Percentiles rank a stretch among this genome's conserved stretches.
Conservation (phyloP, 2,888 invertebrate genomes). For the Parthenolecanium corni region DNA sequence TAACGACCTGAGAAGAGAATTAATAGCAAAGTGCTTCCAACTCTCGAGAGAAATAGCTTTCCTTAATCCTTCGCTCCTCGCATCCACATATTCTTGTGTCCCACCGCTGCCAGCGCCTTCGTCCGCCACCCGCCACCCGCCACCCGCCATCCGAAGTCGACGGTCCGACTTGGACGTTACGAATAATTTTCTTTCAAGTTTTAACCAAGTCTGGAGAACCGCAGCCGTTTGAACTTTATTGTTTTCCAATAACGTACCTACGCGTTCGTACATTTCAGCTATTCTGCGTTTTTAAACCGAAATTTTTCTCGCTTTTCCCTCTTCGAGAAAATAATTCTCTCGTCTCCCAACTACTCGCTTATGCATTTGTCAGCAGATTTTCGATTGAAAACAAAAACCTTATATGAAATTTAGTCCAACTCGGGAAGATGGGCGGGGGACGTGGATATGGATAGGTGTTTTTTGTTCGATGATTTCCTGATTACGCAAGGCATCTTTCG, state of each 20-base stretch:
- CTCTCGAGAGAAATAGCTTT: constrained; percentile 26
- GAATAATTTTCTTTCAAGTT: constrained; percentile 22
- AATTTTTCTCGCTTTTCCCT: constrained; percentile 2
- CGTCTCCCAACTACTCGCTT: no score
- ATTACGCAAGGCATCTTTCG: no score
- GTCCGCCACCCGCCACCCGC: neutral
- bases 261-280: constrained; percentile 16
- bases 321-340: no score
- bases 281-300: constrained; percentile 12
- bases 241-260: constrained; percentile 26
- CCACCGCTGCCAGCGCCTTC: neutral
- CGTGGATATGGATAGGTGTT: no score
- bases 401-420: no score
- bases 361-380: no score
- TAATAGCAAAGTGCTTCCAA: constrained; percentile 26
- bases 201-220: constrained; percentile 17
- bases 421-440: no score
- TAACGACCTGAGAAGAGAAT: constrained; percentile 27
- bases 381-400: no score
- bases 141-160: no score
- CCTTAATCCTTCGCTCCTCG: neutral
- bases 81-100: neutral
- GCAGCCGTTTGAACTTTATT: constrained; percentile 28
- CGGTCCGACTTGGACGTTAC: constrained; percentile 1
- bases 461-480: no score